phyloP scores from a whole-genome alignment of 2,113 vertebrate species.

The Gymnocephalus cernua region DNA sequence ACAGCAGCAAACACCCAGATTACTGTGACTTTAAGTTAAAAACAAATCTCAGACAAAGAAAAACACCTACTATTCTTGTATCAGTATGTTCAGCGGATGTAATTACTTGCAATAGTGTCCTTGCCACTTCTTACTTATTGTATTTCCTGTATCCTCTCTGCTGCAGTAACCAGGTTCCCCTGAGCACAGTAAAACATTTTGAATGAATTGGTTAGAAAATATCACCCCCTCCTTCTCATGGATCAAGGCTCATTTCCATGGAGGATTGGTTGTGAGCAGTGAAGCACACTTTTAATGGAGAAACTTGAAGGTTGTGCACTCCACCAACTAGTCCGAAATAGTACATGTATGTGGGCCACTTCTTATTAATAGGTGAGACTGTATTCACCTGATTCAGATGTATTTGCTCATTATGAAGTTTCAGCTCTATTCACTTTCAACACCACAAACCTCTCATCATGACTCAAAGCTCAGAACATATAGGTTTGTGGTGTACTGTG shows the following conservation, averaged over 20 bases:
- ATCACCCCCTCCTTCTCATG: neutral
- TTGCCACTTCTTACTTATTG: neutral
- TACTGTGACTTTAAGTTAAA: neutral
- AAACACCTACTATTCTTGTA: neutral
- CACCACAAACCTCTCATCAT: conserved; percentile 55
- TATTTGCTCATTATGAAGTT: conserved; percentile 71
- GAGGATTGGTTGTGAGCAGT: conserved; percentile 33
- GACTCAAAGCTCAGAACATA: conserved; percentile 48
- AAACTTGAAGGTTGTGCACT: conserved; percentile 40
- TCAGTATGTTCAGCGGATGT: neutral
- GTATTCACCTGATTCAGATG: conserved; percentile 65
- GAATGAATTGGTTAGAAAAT: conserved; percentile 14
- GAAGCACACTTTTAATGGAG: conserved; percentile 31
- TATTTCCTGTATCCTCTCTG: neutral
- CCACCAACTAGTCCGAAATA: conserved; percentile 26
- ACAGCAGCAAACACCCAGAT: neutral
- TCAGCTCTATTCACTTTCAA: conserved; percentile 50
- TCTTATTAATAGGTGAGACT: conserved; percentile 62
- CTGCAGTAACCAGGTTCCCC: conserved; percentile 3
- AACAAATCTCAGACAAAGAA: neutral
- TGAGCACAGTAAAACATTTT: conserved; percentile 29
- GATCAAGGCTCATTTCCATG: conserved; percentile 55
- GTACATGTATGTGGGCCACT: conserved; percentile 64
- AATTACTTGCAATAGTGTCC: neutral
- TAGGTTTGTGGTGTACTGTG: conserved; percentile 21